Conservation (phyloP, 2,797 vertebrate species). For the Rallus crepitans region DNA sequence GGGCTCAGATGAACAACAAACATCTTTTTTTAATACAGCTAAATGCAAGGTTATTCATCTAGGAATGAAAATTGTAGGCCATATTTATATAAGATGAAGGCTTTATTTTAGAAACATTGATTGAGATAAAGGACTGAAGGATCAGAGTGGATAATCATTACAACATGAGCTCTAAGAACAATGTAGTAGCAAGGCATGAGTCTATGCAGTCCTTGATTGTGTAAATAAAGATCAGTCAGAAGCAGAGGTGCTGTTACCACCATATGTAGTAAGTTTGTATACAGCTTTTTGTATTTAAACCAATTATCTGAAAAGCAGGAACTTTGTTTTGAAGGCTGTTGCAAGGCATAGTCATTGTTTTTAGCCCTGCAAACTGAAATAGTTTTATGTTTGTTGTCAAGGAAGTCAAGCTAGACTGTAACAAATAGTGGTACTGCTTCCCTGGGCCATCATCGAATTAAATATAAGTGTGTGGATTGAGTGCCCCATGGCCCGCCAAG, state of each 20-base stretch:
- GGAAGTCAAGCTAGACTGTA: not conserved
- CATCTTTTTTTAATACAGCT: not conserved
- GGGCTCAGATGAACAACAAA: not conserved
- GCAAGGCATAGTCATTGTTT: not conserved
- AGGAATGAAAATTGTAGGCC: not conserved
- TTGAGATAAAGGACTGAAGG: not conserved
- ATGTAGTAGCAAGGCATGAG: not conserved
- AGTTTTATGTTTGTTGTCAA: not conserved
- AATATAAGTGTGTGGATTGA: not conserved
- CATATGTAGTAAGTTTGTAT: not conserved
- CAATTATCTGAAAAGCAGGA: not conserved
- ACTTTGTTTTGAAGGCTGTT: not conserved
- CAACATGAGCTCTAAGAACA: not conserved
- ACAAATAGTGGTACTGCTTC: not conserved
- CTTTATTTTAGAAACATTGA: not conserved
- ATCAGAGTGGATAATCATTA: not conserved
- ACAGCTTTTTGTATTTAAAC: not conserved
- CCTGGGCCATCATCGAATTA: fast-evolving
- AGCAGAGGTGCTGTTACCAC: not conserved
- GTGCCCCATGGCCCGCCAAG: fast-evolving
- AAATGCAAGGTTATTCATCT: not conserved
- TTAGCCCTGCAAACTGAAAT: not conserved
- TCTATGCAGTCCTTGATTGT: not conserved
- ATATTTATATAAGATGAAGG: not conserved
- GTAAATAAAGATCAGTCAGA: not conserved